Evolutionary conservation across 1,140 invertebrate genomes (phyloP), one percentile per base, ranked within the genome.

Genomic region (Telenomus remus): DNA sequence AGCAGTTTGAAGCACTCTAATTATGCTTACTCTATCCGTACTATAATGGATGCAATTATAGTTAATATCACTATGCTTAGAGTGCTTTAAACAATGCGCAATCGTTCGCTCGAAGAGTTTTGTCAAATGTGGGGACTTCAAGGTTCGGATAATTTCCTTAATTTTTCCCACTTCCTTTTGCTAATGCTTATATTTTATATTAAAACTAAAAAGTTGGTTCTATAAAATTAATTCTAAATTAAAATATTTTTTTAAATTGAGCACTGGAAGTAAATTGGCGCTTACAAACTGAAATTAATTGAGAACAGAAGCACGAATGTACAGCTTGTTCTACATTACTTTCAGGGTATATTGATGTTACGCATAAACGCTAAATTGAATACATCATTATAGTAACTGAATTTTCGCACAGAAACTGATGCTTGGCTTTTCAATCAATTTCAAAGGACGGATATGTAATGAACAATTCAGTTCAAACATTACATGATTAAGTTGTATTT

Each of bases 31-130:
- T 33, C 56, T 70, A 70, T 65, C 37, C 35, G 44, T 47, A 65
- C 69, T 12, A 55, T 65, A 70, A 65, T 55, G 59, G 59, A 76
- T 76, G 54, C 54, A 65, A 65, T 76, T 76, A 76, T 70, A 66
- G 73, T 76, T 76, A 76, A 70, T 76, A 76, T 76, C 65, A 76
- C 73, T 65, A 76, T 75, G 49, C 7, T 76, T 76, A 76, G 73
- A 76, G 73, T 76, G 73, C 73, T 76, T 76, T 75, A 75, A 75
- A 75, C 72, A 68, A 61, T 50, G 15, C 51, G 15, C 50, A 12
- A 37, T 66, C 35, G 50, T 51, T 66, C 56, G 6, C 49, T 44
- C 15, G n/a, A 13, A 27, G 37, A 71, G 71, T 74, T 47, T 55
- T 61, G 7, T 48, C 49, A 46, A n/a, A 10, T 39, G 19, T 60